Evolutionary conservation across 2,797 vertebrate species (phyloP).

Genomic region (Sebastes nivosus): DNA sequence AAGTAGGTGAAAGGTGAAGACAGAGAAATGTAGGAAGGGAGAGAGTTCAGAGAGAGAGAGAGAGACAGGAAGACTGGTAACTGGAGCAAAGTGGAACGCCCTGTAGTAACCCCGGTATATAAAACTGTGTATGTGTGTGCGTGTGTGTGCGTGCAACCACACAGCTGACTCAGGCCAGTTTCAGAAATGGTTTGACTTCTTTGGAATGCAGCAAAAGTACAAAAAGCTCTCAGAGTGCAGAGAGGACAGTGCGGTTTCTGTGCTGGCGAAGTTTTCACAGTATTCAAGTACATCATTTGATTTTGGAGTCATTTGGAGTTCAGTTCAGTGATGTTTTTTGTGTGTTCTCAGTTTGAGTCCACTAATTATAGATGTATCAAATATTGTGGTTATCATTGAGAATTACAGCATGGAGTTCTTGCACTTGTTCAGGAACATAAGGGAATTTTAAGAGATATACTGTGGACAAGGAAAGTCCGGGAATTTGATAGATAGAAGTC

Average conservation of each 20-base stretch:
- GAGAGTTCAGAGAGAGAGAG: not conserved
- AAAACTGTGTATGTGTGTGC: not conserved
- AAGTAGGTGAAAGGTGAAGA: not conserved
- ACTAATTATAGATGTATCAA: not conserved
- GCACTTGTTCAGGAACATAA: not conserved
- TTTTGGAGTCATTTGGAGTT: not conserved
- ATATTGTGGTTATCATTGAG: not conserved
- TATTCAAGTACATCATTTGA: not conserved
- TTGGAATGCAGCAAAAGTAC: conserved; percentile 66
- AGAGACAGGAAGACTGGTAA: conserved; percentile 25
- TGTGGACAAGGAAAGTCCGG: not conserved
- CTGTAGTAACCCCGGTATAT: conserved; percentile 80
- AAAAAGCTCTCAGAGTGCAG: conserved; percentile 30
- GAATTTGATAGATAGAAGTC: not conserved
- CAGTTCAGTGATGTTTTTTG: not conserved
- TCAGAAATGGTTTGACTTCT: conserved; percentile 60
- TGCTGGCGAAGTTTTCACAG: not conserved
- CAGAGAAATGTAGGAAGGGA: not conserved
- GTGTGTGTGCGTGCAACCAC: not conserved
- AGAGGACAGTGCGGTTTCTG: not conserved
- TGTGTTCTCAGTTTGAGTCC: not conserved
- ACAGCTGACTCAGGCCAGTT: conserved; percentile 60
- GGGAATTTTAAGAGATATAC: not conserved
- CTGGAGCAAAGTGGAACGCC: conserved; percentile 80
- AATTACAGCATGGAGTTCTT: not conserved